A percentile compares a stretch with the other conserved stretches of the same genome.
Conservation (phyloP, 30 jellyfish, hydroid and myxozoan genomes). For the Chrysaora quinquecirrha region DNA sequence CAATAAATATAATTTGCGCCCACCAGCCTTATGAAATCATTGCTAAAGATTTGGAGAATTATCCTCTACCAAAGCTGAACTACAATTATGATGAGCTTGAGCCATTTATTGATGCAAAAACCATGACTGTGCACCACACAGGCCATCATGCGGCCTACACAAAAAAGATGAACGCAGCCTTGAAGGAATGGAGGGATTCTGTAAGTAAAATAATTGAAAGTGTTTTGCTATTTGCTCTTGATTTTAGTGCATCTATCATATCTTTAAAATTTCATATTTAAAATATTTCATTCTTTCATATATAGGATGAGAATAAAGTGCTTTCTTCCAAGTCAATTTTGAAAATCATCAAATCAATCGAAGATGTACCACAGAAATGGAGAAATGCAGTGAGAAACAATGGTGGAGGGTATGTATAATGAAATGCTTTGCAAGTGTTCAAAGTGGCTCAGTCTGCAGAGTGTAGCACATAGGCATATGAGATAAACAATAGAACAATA, state of each 20-base stretch:
- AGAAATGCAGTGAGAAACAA: slow-evolving; percentile 74
- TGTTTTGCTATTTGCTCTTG: no score
- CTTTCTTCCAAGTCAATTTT: slow-evolving; percentile 52
- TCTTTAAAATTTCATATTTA: no score
- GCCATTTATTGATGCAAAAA: slow-evolving; percentile 76
- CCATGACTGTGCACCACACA: slow-evolving; percentile 80
- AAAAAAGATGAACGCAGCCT: slow-evolving; percentile 82
- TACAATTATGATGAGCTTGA: slow-evolving; percentile 59
- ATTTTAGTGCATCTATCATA: no score
- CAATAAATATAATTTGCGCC: no score
- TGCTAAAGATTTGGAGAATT: slow-evolving; percentile 24
- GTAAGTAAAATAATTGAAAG: slow-evolving; percentile 63
- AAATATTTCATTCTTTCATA: no score
- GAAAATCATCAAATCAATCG: slow-evolving; percentile 52
- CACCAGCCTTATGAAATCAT: slow-evolving; percentile 56
- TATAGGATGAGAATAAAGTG: slow-evolving; percentile 60
- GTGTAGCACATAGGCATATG: no score
- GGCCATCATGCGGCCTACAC: slow-evolving; percentile 95
- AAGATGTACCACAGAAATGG: slow-evolving; percentile 84
- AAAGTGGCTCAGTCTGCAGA: background rate
- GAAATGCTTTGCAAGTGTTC: no score
- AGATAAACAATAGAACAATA: no score
- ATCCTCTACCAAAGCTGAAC: slow-evolving; percentile 78
- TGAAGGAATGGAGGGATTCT: slow-evolving; percentile 89
- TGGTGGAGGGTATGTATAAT: slow-evolving; percentile 99